Evolutionary conservation across 1,140 invertebrate species (phyloP).

Genomic region (Heterodera carotae): DNA sequence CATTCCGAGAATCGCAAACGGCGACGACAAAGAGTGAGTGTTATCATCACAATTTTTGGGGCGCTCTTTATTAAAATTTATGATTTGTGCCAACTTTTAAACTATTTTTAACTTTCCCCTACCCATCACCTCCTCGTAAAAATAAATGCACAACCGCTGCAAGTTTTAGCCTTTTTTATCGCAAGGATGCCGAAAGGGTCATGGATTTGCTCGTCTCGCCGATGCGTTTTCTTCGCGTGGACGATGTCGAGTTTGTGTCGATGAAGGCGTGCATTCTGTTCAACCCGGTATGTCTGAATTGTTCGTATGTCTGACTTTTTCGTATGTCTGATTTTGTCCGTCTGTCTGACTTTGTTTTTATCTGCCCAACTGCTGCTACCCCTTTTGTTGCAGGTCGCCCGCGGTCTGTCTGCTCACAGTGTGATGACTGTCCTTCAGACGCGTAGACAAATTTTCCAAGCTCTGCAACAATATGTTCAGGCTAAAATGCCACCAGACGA

Average conservation of each 20-base stretch:
- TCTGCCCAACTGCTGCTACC: not conserved
- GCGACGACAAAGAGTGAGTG: constrained; percentile 49
- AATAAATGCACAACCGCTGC: not conserved
- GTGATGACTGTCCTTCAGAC: constrained; percentile 60
- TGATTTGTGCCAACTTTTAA: no score
- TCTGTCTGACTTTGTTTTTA: no score
- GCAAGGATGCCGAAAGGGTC: constrained; percentile 44
- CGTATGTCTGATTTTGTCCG: no score
- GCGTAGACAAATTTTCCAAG: constrained; percentile 56
- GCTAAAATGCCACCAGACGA: constrained; percentile 44
- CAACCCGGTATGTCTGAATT: constrained; percentile 49
- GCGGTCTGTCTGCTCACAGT: constrained; percentile 48
- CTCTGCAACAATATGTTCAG: constrained; percentile 54
- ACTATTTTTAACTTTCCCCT: not conserved
- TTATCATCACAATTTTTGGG: no score
- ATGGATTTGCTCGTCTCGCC: constrained; percentile 63
- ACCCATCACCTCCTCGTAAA: not conserved
- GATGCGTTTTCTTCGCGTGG: constrained; percentile 62
- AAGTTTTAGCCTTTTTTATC: constrained; percentile 21
- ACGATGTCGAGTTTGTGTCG: constrained; percentile 63
- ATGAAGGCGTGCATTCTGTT: constrained; percentile 64
- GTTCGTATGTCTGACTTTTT: no score
- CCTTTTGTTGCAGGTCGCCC: constrained; percentile 28
- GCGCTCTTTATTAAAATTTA: not conserved
- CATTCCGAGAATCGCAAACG: constrained; percentile 50